phyloP scores from a whole-genome alignment of 2,113 vertebrate species.

The Vulpes ferrilata region DNA sequence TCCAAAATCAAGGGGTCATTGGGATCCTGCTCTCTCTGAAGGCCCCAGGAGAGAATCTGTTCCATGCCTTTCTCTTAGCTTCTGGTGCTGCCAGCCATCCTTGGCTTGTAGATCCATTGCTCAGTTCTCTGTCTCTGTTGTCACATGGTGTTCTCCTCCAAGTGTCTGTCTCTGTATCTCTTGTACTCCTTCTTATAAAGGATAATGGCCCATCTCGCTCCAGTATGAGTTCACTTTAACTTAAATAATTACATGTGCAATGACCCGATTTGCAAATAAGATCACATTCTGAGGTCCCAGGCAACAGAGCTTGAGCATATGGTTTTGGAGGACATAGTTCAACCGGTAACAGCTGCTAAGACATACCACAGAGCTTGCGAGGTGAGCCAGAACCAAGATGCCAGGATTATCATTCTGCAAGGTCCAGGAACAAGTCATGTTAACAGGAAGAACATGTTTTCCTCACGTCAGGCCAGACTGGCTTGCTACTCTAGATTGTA shows the following conservation, averaged over 20 bases:
- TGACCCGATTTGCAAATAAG: neutral
- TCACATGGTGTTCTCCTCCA: neutral
- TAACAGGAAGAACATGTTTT: neutral
- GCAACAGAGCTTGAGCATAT: neutral
- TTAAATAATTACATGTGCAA: neutral
- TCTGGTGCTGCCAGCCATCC: neutral
- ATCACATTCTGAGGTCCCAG: neutral
- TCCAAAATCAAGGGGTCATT: neutral
- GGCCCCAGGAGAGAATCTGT: neutral
- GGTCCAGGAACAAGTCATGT: neutral
- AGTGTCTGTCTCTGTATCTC: neutral
- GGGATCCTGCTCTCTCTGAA: neutral
- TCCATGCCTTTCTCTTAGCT: neutral
- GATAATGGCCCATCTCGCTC: neutral
- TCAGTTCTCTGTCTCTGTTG: neutral
- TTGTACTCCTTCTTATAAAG: neutral
- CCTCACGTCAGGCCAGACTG: neutral
- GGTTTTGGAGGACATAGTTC: neutral
- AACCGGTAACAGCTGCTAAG: neutral
- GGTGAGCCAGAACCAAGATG: neutral
- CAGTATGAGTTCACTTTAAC: neutral
- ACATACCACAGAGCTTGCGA: neutral
- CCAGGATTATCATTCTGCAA: neutral
- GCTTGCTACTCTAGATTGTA: neutral
- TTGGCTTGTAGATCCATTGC: neutral